Evolutionary conservation across 2,113 vertebrate species (phyloP), one percentile per base, ranked within the genome.

Genomic region (Echinops telfairi): DNA sequence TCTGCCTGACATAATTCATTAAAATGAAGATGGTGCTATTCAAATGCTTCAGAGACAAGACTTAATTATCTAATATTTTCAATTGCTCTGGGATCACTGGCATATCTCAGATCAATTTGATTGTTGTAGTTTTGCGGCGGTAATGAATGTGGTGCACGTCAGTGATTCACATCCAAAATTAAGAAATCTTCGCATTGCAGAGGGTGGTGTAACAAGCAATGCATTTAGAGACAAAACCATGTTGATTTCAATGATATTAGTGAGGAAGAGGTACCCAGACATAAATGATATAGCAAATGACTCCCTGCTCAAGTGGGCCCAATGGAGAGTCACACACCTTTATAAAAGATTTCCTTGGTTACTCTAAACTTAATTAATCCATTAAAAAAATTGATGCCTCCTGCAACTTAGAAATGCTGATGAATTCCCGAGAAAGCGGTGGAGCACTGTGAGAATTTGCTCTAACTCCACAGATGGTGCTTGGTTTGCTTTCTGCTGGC

Each of bases 1-100:
- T 81, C 47, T 93, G 77, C 86, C 86, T 91, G 57, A 60, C 57
- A 83, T 62, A 85, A 60, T 91, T 88, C 47, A 60, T 22, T 23
- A 80, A 91, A 62, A 85, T 92, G 80, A 89, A 31, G 94, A 73
- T 12, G 62, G 81, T 1, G 85, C n/a, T 43, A 36, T 53, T 96
- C n/a, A 11, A 40, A 20, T 27, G 70, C 33, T 92, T 95, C 93
- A 85, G 82, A 88, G 68, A 29, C 71, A n/a, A 86, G 38, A 33
- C 47, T 88, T 92, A 64, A 87, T 96, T 87, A 87, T 60, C 62
- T 60, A 82, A 58, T 38, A 71, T 62, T 94, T 91, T 88, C 79
- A 85, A 5, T 91, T 92, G 86, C 60, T 92, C 83, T 64, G 77
- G 75, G 89, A 89, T 92, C 31, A 86, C 47, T 53, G 47, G 12